phyloP scores from a whole-genome alignment of 2,797 vertebrate species.

The Hyperoplus lanceolatus region DNA sequence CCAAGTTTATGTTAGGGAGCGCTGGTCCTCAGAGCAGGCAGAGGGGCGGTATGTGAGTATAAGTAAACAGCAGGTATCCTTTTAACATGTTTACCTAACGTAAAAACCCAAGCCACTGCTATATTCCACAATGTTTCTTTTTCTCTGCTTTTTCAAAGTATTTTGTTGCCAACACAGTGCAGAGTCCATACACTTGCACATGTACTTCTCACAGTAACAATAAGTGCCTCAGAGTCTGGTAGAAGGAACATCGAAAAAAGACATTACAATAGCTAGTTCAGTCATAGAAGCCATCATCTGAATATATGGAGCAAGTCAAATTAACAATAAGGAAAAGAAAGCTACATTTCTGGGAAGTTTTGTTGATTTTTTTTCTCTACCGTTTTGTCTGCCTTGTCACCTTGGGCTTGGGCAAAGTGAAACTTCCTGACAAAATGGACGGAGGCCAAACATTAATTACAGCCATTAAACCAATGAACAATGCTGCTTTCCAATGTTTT shows the following conservation, averaged over 20 bases:
- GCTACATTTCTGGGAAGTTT: slow-evolving; percentile 22
- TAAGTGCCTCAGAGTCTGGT: not conserved
- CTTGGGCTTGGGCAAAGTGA: slow-evolving; percentile 37
- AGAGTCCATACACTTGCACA: not conserved
- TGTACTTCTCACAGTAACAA: not conserved
- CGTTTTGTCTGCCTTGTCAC: slow-evolving; percentile 21
- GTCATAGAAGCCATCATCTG: slow-evolving; percentile 5
- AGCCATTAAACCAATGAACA: slow-evolving; percentile 33
- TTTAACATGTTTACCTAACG: slow-evolving; percentile 46
- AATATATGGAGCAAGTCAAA: not conserved
- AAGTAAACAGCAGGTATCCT: slow-evolving; percentile 49
- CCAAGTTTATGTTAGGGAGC: slow-evolving; percentile 79
- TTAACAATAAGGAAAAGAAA: not conserved
- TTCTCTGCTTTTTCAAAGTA: slow-evolving; percentile 4
- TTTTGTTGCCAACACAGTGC: not conserved
- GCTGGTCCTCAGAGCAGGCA: slow-evolving; percentile 56
- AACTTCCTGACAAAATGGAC: slow-evolving; percentile 49
- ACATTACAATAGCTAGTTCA: not conserved
- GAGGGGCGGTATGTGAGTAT: slow-evolving; percentile 41
- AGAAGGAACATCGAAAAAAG: slow-evolving; percentile 7
- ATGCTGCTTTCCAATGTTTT: slow-evolving; percentile 49
- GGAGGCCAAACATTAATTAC: slow-evolving; percentile 49
- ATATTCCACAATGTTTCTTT: slow-evolving; percentile 5
- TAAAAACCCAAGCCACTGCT: slow-evolving; percentile 10
- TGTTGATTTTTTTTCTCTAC: slow-evolving; percentile 12